A percentile compares a stretch with the other conserved stretches of the same genome.
Evolutionary conservation across 2,888 invertebrate genomes (phyloP).

Genomic region (Nezara viridula): DNA sequence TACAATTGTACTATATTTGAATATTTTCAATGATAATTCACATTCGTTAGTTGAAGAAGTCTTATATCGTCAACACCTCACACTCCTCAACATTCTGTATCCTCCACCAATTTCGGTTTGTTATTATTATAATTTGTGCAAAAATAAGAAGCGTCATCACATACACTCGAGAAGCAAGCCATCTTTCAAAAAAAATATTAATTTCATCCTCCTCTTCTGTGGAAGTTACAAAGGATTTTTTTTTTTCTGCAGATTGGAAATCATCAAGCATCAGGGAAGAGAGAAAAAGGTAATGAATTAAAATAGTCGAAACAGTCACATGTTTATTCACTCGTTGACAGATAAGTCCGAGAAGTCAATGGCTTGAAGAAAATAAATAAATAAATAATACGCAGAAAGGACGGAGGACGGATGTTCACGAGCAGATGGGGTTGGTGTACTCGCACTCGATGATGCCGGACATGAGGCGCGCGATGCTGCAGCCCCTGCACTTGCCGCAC

Average conservation of each 20-base stretch:
- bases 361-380: not conserved
- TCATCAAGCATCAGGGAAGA: not conserved
- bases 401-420: not conserved
- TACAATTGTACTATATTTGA: not conserved
- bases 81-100: not conserved
- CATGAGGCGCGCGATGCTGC: slow-evolving; percentile 42
- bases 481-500: slow-evolving; percentile 57
- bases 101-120: not conserved
- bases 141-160: not conserved
- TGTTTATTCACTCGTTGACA: not conserved
- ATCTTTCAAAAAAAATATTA: not conserved
- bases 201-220: not conserved
- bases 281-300: not conserved
- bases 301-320: not conserved
- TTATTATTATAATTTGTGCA: not conserved
- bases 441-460: slow-evolving; percentile 52
- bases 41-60: not conserved
- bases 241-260: not conserved
- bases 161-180: not conserved
- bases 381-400: no score
- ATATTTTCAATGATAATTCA: not conserved
- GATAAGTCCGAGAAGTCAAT: not conserved
- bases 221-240: not conserved
- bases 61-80: not conserved
- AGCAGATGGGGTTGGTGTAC: slow-evolving; percentile 54